These are phyloP conservation scores for Lasiurus cinereus DNA, from an alignment of 2,113 vertebrate species.

Conservation along the genomic window DNA sequence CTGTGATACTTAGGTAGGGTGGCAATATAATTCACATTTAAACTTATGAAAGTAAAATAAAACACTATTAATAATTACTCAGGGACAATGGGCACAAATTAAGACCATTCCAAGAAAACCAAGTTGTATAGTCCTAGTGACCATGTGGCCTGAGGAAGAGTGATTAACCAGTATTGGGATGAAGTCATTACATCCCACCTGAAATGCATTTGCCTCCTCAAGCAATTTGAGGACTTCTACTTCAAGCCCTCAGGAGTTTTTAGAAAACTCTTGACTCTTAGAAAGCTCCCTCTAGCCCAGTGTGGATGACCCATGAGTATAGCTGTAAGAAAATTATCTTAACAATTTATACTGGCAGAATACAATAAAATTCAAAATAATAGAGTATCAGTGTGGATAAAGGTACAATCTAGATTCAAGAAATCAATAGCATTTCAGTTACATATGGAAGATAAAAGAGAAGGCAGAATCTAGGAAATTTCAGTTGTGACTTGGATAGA, in stretches of 20 bases:
- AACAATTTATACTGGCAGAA: background rate
- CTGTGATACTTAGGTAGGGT: background rate
- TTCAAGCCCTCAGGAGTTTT: background rate
- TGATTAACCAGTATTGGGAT: background rate
- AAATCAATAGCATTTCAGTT: background rate
- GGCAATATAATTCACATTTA: background rate
- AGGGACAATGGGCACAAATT: background rate
- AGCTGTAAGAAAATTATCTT: background rate
- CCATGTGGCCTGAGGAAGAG: background rate
- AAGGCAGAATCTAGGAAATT: background rate
- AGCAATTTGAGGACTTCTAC: background rate
- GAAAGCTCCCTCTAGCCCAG: background rate
- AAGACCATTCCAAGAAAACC: background rate
- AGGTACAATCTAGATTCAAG: background rate
- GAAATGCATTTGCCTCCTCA: background rate
- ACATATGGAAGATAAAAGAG: background rate
- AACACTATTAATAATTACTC: background rate
- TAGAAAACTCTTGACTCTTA: conserved; percentile 16
- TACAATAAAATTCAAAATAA: background rate
- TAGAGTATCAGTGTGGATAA: background rate
- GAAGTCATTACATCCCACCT: background rate
- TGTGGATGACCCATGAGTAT: background rate
- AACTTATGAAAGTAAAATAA: conserved; percentile 8
- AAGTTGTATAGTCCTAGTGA: background rate
- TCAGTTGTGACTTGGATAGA: background rate